Evolutionary conservation across 2,888 invertebrate genomes (phyloP), one percentile per base, ranked within the genome.

Genomic region (Physocephala rufipes): DNA sequence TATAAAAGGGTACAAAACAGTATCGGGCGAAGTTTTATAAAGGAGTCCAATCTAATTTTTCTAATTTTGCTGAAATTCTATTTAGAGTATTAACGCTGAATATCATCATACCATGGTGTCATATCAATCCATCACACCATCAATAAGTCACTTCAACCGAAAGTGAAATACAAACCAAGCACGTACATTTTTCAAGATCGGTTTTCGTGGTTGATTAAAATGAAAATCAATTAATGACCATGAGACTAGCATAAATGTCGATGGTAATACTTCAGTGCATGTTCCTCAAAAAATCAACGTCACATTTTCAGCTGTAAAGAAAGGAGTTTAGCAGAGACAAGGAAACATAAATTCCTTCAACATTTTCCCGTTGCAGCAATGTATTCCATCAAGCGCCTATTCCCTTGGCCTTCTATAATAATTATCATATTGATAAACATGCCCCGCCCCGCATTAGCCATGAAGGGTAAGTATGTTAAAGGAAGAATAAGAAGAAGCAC

Each of bases 181-280:
- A 9, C 36, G 36, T 36, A 36, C 4, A 36, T n/a, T n/a, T n/a
- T n/a, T n/a, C n/a, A n/a, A n/a, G 66, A 28, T 36, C 45, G 24
- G 26, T 26, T 45, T 55, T 67, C 67, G 67, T 67, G 58, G 36
- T 26, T 58, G 63, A 47, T 63, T 47, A 63, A 79, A 79, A 79
- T 9, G 36, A 4, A 81, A 81, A 81, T 80, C 80, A 81, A 80
- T 80, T 80, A 81, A 80, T 81, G 79, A 81, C 79, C 79, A 75
- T 76, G 45, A 67, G 79, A 79, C 77, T 81, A 79, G 79, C 79
- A 81, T 79, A 78, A 80, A 65, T 63, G 66, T 43, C n/a, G 30
- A 26, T 26, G 26, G 15, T 9, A 36, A 36, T n/a, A 49, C 49
- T 65, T 53, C 53, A 65, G 36, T 65, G 30, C 53, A 53, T 53